These are phyloP conservation scores for Hapalemur alaotrensis DNA, from an alignment of 2,797 vertebrate species.

Conservation along the genomic window DNA sequence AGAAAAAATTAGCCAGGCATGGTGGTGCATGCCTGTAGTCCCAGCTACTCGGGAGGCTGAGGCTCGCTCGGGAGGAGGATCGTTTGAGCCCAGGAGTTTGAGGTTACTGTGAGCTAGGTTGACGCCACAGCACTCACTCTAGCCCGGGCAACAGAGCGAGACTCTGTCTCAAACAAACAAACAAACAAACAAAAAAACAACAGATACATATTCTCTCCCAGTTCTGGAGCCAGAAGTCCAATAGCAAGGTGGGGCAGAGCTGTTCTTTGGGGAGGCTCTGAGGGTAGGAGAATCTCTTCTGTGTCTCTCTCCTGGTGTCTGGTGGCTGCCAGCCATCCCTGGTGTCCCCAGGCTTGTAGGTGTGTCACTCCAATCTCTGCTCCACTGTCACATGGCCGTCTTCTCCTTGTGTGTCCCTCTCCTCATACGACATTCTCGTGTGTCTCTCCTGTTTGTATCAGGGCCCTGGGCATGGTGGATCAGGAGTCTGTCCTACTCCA, in stretches of 20 bases:
- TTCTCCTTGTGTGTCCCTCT: not conserved
- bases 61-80: too few relatives aligned
- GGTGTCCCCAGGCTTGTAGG: not conserved
- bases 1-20: too few relatives aligned
- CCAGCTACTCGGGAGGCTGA: too few relatives aligned
- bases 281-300: rapidly evolving
- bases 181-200: too few relatives aligned
- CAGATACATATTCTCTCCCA: not conserved
- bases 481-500: rapidly evolving
- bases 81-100: too few relatives aligned
- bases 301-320: not conserved
- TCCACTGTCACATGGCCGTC: rapidly evolving
- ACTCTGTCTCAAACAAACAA: too few relatives aligned
- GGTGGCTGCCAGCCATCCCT: rapidly evolving
- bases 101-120: too few relatives aligned
- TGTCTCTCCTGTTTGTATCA: not conserved
- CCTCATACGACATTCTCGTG: rapidly evolving
- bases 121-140: too few relatives aligned
- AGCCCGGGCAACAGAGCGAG: too few relatives aligned
- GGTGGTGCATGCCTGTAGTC: too few relatives aligned
- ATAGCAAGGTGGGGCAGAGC: not conserved
- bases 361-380: rapidly evolving
- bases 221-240: not conserved
- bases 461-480: rapidly evolving
- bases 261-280: not conserved